Percentiles rank a stretch among this genome's conserved stretches.
Conservation (phyloP, 2,113 vertebrate genomes). For the Corythaixoides concolor region DNA sequence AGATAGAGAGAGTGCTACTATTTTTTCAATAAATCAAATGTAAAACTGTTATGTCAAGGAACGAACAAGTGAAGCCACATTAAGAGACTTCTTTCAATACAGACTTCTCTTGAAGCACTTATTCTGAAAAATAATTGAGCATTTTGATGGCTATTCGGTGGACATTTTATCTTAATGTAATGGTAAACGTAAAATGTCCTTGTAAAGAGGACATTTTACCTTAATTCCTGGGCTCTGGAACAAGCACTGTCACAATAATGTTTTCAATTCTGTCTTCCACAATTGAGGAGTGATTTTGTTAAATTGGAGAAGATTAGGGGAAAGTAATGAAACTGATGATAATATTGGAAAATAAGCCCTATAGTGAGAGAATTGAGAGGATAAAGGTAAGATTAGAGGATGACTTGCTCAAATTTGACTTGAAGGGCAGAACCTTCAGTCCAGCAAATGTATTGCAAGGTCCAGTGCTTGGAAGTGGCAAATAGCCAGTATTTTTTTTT, state of each 20-base stretch:
- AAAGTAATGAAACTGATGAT: background rate
- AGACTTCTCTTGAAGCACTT: background rate
- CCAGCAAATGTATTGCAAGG: background rate
- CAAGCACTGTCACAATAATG: background rate
- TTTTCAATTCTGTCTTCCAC: background rate
- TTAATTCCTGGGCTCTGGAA: background rate
- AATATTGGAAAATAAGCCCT: background rate
- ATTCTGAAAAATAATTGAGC: background rate
- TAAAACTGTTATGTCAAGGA: background rate
- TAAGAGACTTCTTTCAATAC: background rate
- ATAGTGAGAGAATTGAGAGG: background rate
- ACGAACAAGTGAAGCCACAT: background rate
- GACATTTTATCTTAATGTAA: background rate
- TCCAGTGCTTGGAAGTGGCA: background rate
- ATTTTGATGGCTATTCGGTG: background rate
- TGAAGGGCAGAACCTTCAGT: conserved; percentile 22
- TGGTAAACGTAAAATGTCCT: background rate
- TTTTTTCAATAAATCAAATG: conserved; percentile 24
- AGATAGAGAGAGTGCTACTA: background rate
- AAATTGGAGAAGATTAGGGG: background rate
- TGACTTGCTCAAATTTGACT: conserved; percentile 20
- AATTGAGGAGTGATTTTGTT: background rate
- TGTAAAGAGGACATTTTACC: background rate
- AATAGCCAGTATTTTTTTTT: background rate
- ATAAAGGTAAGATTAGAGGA: background rate